Base-by-base conservation (phyloP, 2,888 invertebrate genomes). In the Melolontha melolontha region DNA sequence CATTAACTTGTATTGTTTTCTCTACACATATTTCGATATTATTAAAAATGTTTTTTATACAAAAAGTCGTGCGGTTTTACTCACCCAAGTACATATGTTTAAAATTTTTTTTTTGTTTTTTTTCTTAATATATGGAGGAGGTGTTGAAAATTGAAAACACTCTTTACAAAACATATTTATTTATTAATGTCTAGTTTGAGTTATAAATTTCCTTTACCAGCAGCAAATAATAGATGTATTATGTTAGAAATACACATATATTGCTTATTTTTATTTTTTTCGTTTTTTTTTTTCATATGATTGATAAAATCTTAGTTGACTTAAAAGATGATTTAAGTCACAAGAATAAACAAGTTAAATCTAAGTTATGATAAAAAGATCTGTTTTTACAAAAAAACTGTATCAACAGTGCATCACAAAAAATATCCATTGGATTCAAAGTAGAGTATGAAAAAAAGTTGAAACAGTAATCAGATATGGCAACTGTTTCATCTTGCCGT, bases 181-280 rank as follows among this genome's bases (percentile, higher is more conserved):
- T 62, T 27, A 42, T 57, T 44, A 27, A 14, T 57, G 17, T 62
- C 57, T 59, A 59, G 44, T 59, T 62, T 62, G 59, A 62, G 59
- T 62, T 62, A 62, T 44, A 44, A 59, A 47, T 62, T 57, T 62
- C 47, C 59, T 44, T 62, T 62, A 62, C 59, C 59, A 62, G 34
- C 51, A 66, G 66, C 66, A 66, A 66, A 66, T 50, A 66, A 66
- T 66, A 50, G 41, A 66, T 66, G 66, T 66, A 66, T 66, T 47
- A 59, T 44, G 49, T 66, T 59, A 59, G 57, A 66, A 66, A 66
- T 66, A 66, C 66, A 66, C 27, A 40, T 40, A 66, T 57, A 57
- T 66, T 66, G 57, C 66, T 57, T 50, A 27, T 50, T 51, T 16
- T 39, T 34, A 39, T 51, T 54, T 39, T 54, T 54, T 40, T 10